These are phyloP conservation scores for Sericinus montela DNA, from an alignment of 2,888 invertebrate species.

Conservation along the genomic window DNA sequence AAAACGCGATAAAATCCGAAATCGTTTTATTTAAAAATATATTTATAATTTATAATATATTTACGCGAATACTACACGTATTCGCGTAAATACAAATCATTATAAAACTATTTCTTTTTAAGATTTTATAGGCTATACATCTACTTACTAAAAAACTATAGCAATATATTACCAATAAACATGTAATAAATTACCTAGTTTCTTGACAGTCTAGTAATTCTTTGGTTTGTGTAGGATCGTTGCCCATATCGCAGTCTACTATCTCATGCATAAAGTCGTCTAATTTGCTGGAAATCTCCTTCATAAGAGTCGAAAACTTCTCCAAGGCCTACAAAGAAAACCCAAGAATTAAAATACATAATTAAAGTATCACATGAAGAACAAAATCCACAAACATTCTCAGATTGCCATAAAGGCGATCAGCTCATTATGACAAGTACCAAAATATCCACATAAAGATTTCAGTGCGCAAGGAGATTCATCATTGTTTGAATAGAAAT, in stretches of 20 bases:
- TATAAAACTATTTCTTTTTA: no score
- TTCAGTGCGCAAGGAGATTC: slow-evolving; percentile 66
- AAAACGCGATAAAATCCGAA: no score
- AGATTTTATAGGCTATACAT: no score
- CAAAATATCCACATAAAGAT: slow-evolving; percentile 39
- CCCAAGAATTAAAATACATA: not conserved
- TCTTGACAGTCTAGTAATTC: slow-evolving; percentile 91
- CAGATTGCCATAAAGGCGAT: slow-evolving; percentile 54
- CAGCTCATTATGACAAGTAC: slow-evolving; percentile 47
- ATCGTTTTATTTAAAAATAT: no score
- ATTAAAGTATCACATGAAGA: not conserved
- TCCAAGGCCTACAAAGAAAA: slow-evolving; percentile 88
- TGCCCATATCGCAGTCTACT: slow-evolving; percentile 95
- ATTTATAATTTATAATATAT: no score
- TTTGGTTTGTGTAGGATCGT: slow-evolving; percentile 94
- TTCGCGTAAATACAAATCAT: no score
- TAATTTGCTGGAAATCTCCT: slow-evolving; percentile 91
- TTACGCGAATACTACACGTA: no score
- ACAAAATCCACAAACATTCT: slow-evolving; percentile 26
- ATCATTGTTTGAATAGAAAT: slow-evolving; percentile 43
- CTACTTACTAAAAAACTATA: no score
- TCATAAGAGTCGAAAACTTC: slow-evolving; percentile 94
- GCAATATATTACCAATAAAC: no score
- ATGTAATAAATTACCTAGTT: slow-evolving; percentile 66
- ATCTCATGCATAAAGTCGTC: slow-evolving; percentile 93